Percentiles rank a stretch among this genome's conserved stretches.
phyloP scores from a whole-genome alignment of 2,797 vertebrate species.

The Momotus momota region DNA sequence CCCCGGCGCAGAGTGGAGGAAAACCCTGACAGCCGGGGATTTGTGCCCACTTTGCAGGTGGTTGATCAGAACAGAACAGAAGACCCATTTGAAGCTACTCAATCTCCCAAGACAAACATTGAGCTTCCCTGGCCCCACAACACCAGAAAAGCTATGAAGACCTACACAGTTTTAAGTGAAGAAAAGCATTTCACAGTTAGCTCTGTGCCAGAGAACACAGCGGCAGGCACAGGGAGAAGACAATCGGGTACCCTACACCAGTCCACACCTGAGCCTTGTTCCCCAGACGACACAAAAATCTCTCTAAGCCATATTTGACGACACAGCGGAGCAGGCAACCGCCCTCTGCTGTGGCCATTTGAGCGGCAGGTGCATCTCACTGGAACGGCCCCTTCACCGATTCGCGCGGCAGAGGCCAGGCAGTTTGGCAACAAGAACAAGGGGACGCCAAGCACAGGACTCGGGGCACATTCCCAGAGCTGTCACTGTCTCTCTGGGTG shows the following conservation, averaged over 20 bases:
- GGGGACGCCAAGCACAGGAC: background rate
- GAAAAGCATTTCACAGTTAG: background rate
- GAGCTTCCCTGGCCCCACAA: background rate
- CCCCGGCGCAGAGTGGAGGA: background rate
- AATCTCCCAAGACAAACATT: background rate
- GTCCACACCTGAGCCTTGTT: background rate
- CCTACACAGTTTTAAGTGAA: background rate
- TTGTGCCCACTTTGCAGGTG: background rate
- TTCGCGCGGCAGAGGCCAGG: fast-evolving
- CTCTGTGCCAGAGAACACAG: background rate
- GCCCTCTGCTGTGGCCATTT: background rate
- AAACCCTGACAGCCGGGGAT: fast-evolving
- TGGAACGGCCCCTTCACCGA: background rate
- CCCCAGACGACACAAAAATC: background rate
- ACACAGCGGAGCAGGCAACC: background rate
- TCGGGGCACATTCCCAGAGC: fast-evolving
- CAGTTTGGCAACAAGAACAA: background rate
- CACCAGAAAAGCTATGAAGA: background rate
- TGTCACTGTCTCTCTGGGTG: fast-evolving
- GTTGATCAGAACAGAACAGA: background rate
- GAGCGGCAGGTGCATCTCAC: background rate
- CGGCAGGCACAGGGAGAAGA: background rate
- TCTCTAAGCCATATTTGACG: fast-evolving
- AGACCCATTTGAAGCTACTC: background rate
- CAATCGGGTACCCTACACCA: background rate